Percentiles rank a stretch among this genome's conserved stretches.
These are phyloP conservation scores for Cochlearius cochlearius DNA, from an alignment of 2,113 vertebrate genomes.

Conservation along the genomic window DNA sequence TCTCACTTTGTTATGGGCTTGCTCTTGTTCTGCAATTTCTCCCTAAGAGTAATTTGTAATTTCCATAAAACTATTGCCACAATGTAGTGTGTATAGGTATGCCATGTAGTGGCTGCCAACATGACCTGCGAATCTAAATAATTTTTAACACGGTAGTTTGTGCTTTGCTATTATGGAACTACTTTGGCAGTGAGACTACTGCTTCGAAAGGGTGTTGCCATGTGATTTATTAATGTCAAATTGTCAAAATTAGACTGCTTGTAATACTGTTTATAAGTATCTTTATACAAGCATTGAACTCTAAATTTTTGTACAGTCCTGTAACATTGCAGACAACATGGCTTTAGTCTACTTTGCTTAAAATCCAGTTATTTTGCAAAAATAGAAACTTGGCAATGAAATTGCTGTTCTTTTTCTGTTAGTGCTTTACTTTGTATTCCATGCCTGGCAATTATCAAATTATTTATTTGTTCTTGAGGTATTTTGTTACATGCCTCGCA, in stretches of 20 bases:
- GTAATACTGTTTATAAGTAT: background rate
- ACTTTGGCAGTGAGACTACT: background rate
- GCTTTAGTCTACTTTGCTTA: background rate
- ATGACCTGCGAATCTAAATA: background rate
- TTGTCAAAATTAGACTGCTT: background rate
- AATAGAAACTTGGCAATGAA: background rate
- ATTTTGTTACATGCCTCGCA: background rate
- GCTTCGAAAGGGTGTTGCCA: background rate
- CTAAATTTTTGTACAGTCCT: background rate
- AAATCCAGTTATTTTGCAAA: background rate
- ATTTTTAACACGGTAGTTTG: background rate
- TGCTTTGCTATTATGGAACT: background rate
- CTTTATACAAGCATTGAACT: background rate
- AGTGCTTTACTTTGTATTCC: background rate
- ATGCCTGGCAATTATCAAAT: background rate
- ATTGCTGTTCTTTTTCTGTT: background rate
- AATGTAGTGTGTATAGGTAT: background rate
- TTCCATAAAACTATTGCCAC: background rate
- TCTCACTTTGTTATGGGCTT: background rate
- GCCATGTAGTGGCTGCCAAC: background rate
- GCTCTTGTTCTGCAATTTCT: background rate
- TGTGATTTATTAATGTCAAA: background rate
- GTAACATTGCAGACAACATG: background rate
- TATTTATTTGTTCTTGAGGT: background rate
- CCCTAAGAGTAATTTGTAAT: background rate